A percentile compares a stretch with the other conserved stretches of the same genome.
phyloP scores from a whole-genome alignment of 2,797 vertebrate genomes.

The Tachyglossus aculeatus region DNA sequence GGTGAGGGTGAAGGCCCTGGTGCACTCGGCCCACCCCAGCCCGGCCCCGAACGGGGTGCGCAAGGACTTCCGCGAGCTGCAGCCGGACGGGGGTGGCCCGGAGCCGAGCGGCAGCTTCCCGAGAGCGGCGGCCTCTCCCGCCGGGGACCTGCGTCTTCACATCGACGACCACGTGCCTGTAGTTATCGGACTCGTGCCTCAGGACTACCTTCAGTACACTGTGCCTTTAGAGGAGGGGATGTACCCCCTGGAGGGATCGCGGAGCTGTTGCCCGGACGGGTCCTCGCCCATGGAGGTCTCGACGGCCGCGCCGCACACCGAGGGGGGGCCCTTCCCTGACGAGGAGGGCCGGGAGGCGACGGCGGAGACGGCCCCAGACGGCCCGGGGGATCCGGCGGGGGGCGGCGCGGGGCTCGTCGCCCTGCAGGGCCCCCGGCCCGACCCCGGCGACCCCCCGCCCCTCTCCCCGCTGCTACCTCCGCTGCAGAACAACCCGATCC shows the following conservation, averaged over 20 bases:
- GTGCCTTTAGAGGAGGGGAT: conserved; percentile 99
- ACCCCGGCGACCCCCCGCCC: conserved; percentile 77
- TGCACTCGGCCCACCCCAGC: conserved; percentile 90
- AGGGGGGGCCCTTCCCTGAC: conserved; percentile 77
- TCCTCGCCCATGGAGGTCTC: conserved; percentile 96
- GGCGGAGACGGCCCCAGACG: conserved; percentile 84
- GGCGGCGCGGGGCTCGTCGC: conserved; percentile 87
- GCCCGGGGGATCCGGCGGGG: conserved; percentile 89
- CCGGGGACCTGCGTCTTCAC: conserved; percentile 89
- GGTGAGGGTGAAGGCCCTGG: conserved; percentile 95
- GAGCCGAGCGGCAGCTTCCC: conserved; percentile 81
- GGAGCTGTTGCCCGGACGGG: conserved; percentile 88
- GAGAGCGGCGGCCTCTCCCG: conserved; percentile 85
- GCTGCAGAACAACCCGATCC: conserved; percentile 84
- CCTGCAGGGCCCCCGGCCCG: conserved; percentile 86
- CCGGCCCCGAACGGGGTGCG: conserved; percentile 91
- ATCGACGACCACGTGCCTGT: conserved; percentile 97
- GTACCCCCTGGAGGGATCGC: conserved; percentile 91
- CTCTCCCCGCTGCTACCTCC: conserved; percentile 94
- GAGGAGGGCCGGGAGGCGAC: conserved; percentile 84
- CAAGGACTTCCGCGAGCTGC: conserved; percentile 91
- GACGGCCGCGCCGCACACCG: conserved; percentile 77
- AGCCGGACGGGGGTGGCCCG: conserved; percentile 87
- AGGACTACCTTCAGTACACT: conserved; percentile 99
- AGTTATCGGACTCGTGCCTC: conserved; percentile 93